A percentile compares a stretch with the other conserved stretches of the same genome.
phyloP scores from a whole-genome alignment of 2,888 invertebrate species.

The Limnephilus lunatus region DNA sequence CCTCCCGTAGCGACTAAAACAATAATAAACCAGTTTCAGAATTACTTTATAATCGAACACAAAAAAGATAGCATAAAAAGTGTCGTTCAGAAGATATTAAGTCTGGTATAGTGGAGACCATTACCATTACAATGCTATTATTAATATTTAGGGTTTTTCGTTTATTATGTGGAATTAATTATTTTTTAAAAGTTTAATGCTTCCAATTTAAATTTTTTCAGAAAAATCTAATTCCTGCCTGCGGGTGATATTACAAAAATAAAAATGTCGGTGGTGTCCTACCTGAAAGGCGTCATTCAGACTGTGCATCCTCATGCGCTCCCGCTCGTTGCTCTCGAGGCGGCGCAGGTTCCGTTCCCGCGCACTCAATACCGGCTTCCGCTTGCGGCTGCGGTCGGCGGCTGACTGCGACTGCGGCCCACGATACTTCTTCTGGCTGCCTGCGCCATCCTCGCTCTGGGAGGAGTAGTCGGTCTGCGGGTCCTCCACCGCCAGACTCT shows the following conservation, averaged over 20 bases:
- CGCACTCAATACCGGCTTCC: conserved; percentile 80
- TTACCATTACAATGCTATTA: too few species aligned
- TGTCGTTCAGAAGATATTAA: not conserved
- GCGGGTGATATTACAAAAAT: not conserved
- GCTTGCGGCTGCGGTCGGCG: conserved; percentile 73
- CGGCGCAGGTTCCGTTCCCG: conserved; percentile 84
- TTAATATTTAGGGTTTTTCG: too few species aligned
- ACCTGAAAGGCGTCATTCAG: conserved; percentile 89
- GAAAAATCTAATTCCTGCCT: too few species aligned
- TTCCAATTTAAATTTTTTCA: too few species aligned
- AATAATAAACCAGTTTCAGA: not conserved
- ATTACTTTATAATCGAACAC: not conserved
- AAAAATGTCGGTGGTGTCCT: conserved; percentile 63
- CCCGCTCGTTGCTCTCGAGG: conserved; percentile 87
- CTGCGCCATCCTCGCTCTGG: conserved; percentile 68
- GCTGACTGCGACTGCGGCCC: conserved; percentile 71
- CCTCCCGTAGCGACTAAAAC: conserved; percentile 81
- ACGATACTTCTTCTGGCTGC: conserved; percentile 61
- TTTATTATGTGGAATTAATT: too few species aligned
- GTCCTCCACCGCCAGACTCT: conserved; percentile 58
- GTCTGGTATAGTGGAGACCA: too few species aligned
- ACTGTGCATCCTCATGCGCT: conserved; percentile 88
- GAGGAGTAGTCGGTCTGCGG: conserved; percentile 65
- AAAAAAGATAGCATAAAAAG: not conserved
- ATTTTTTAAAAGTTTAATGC: too few species aligned